Conservation (phyloP, 2,113 vertebrate species). For the Otis tarda region DNA sequence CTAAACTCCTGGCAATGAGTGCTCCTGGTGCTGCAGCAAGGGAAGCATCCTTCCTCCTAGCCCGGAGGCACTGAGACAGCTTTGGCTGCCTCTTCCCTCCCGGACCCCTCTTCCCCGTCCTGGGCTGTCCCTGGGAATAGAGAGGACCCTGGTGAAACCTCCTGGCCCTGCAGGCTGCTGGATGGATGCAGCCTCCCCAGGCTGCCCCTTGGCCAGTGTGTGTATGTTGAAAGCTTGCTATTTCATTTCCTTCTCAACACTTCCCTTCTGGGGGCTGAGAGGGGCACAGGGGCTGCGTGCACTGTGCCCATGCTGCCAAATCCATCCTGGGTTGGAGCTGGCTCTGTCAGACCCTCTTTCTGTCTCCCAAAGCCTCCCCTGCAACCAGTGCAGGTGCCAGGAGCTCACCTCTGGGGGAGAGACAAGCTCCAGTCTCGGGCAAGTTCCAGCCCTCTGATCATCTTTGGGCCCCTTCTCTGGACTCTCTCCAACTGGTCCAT, state of each 20-base stretch:
- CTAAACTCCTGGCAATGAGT: neutral
- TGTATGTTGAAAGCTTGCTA: neutral
- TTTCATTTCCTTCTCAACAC: slow-evolving; percentile 24
- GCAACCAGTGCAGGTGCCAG: neutral
- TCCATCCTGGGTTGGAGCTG: neutral
- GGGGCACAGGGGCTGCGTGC: neutral
- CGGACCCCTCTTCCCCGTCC: neutral
- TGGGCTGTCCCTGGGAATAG: neutral
- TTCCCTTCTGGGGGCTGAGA: neutral
- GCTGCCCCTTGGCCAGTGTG: neutral
- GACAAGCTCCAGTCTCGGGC: fast-evolving
- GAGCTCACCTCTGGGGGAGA: neutral
- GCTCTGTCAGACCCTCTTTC: neutral
- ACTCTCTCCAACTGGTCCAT: no score
- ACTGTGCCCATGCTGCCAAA: fast-evolving
- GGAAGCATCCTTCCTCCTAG: neutral
- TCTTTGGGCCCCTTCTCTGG: no score
- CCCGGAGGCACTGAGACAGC: neutral
- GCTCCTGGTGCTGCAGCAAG: neutral
- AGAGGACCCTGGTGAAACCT: neutral
- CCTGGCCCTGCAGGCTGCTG: neutral
- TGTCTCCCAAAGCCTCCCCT: neutral
- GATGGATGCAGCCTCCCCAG: neutral
- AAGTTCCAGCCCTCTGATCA: neutral
- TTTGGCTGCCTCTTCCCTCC: neutral